Base-by-base conservation (phyloP, 2,888 invertebrate genomes). In the Diogma glabrata region DNA sequence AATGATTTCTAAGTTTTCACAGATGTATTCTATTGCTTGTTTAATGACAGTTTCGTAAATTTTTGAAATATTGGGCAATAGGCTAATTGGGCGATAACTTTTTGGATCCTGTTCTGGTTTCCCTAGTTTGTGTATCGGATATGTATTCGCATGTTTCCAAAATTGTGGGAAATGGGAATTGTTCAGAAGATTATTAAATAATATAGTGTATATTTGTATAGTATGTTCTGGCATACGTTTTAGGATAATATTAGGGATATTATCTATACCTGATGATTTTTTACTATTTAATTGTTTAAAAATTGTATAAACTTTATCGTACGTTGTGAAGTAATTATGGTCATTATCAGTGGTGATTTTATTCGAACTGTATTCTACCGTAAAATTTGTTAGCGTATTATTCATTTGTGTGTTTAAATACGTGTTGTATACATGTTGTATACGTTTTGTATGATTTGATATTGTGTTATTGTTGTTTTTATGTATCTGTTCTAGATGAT, bases 1-100 rank as follows among this genome's bases (percentile, higher is more conserved):
- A n/a, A 51, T 40, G 4, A 51, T 51, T 2, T 28, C 28, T 3
- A 20, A 16, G 6, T 40, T 16, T 9, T 51, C 28, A 10, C 40
- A 40, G 20, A 12, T 10, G 8, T 40, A 19, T 4, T 10, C 3
- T 12, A 40, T 40, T 40, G 19, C 22, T 4, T 40, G 20, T 20
- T 17, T 9, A 4, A 38, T 6, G 38, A 38, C 16, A 9, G 16
- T 38, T 38, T 38, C 38, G 10, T 9, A 38, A 16, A 38, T 38
- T 4, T 38, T 38, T 7, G 17, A 17, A 4, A 38, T 10, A 16
- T 38, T 38, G 16, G 38, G 19, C 14, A 38, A 16, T 5, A 38
- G 10, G 19, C 17, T 17, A 16, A 10, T 38, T 14, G 14, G 38
- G 8, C 38, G 6, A 38, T 38, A 38, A 10, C 38, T 38, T 4